These are phyloP conservation scores for Theodoxus fluviatilis DNA, from an alignment of 2,888 invertebrate species.

Conservation along the genomic window DNA sequence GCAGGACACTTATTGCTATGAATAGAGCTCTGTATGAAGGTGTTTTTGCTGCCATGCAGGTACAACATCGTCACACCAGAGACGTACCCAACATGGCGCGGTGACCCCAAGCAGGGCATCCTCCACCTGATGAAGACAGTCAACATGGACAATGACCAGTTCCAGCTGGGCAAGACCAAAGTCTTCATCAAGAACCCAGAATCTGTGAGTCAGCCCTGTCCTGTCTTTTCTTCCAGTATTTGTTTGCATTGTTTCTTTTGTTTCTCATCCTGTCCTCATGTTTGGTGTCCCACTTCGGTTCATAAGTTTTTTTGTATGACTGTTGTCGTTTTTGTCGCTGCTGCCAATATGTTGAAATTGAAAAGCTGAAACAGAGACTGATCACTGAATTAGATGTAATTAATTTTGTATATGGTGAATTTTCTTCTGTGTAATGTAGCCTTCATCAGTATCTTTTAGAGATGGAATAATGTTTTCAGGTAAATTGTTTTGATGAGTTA, in stretches of 20 bases:
- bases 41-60: slow-evolving; percentile 56
- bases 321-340: background rate
- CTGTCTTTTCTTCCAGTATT: background rate
- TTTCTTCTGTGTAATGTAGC: background rate
- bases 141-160: slow-evolving; percentile 72
- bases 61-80: slow-evolving; percentile 74
- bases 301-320: background rate
- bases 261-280: background rate
- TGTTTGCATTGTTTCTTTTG: background rate
- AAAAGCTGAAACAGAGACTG: too few relatives aligned
- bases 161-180: slow-evolving; percentile 74
- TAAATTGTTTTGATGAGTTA: too few relatives aligned
- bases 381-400: background rate
- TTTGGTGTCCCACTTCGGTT: background rate
- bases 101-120: slow-evolving; percentile 70
- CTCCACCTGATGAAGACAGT: slow-evolving; percentile 70
- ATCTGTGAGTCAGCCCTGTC: slow-evolving; percentile 54
- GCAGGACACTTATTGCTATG: too few relatives aligned
- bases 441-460: too few relatives aligned
- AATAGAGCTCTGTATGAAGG: too few relatives aligned
- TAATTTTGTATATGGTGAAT: background rate
- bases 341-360: too few relatives aligned
- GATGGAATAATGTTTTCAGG: too few relatives aligned
- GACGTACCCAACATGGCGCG: slow-evolving; percentile 72
- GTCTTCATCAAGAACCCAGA: slow-evolving; percentile 75